Base-by-base conservation (phyloP, 1,140 invertebrate species). In the Tetragonula clypearis region DNA sequence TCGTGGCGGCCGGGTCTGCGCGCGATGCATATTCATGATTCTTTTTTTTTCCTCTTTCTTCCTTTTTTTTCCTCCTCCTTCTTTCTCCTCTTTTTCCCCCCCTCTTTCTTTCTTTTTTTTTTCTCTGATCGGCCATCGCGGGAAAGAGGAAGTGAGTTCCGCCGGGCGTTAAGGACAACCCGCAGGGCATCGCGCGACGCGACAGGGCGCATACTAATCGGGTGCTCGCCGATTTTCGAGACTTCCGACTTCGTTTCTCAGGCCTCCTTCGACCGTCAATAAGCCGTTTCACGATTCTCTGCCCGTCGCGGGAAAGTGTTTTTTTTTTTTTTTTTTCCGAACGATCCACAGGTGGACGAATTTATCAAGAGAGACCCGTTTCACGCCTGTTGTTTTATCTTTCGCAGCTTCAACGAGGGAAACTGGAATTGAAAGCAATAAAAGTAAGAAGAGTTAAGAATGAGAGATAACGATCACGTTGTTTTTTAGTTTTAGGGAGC, bases 151-250 rank as follows among this genome's bases (percentile, higher is more conserved):
- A 93, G 92, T 91, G 89, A 91, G 91, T 93, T 93, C 87, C 80
- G 82, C 75, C 73, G 75, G 79, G 71, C 86, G 91, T 89, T 89
- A 91, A 91, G 88, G 90, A 92, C 90, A 87, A 85, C 88, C 87
- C 84, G 85, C 89, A 89, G 90, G 85, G 84, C 88, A 86, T 55
- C 79, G 53, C 73, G 73, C 41, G 41, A 41, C 90, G 90, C 87
- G 92, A 92, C 92, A 92, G 89, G 92, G 91, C 92, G 92, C 92
- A 93, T 94, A 93, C 92, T 93, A 93, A 93, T 93, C 84, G 85
- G 41, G 41, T 8, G 77, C 60, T 41, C 69, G 21, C 53, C 79
- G 75, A 84, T 90, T 90, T 90, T 90, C 65, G 86, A 66, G 30
- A 76, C 86, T 87, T 87, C 58, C 87, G 69, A 56, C 53, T n/a